Base-by-base conservation (phyloP, 1,140 invertebrate genomes). In the Drosophila pallidifrons region DNA sequence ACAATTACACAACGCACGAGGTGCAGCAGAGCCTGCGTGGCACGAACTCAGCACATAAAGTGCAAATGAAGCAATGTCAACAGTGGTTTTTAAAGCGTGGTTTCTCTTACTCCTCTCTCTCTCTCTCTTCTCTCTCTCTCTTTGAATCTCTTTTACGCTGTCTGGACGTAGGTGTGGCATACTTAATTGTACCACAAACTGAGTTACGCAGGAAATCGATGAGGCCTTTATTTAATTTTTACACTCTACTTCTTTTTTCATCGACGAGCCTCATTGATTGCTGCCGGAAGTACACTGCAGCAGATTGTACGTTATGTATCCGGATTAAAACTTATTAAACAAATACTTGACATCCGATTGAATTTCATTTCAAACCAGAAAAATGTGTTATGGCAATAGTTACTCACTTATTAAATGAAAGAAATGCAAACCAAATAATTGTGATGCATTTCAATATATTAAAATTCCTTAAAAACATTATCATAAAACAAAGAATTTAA, bases 141-240 rank as follows among this genome's bases (percentile, higher is more conserved):
- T 25, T 10, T n/a, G 2, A 1, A 25, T 25, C 20, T 25, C 30
- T 43, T 15, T 4, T 6, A 45, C 32, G 38, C 2, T 46, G 45
- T 46, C 7, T 32, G 41, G 41, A 25, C 41, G 52, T 55, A 55
- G 65, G 65, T 73, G 82, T 81, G 67, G 76, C 72, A 65, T 60
- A 68, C 74, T 78, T 85, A 78, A 81, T 85, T 82, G 71, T 77
- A 55, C 79, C 65, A 72, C 82, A 86, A 77, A 86, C 76, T 86
- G 76, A 87, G 72, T 87, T 86, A 82, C 79, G 74, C 47, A 65
- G 64, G 72, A 75, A 87, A 87, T 70, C 72, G 76, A 82, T 79
- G 68, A 76, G 63, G 47, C 67, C 54, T 68, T 38, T 69, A 46
- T 35, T 32, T 13, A 69, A 72, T 63, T 60, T 64, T 73, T 30